Percentiles rank a stretch among this genome's conserved stretches.
These are phyloP conservation scores for Nothocercus nigrocapillus DNA, from an alignment of 2,113 vertebrate genomes.

Conservation along the genomic window DNA sequence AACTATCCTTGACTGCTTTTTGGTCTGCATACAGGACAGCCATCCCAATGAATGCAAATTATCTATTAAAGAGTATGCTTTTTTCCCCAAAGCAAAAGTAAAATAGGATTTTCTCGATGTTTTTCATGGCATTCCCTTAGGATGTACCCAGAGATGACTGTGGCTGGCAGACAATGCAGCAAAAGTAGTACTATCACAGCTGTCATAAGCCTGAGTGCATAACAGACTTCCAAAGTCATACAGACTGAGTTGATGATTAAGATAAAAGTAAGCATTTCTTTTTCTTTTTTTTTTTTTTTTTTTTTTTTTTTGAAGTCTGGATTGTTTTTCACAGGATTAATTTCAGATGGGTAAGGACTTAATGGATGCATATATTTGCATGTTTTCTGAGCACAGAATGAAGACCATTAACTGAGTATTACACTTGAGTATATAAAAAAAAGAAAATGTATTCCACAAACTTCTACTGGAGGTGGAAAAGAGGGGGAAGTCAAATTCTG, in stretches of 20 bases:
- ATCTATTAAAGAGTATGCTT: not conserved
- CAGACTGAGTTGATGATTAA: not conserved
- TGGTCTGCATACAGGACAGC: not conserved
- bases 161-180: not conserved
- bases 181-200: constrained; percentile 1
- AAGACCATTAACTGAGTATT: not conserved
- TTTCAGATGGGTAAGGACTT: not conserved
- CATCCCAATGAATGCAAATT: not conserved
- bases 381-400: not conserved
- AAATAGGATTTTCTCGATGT: not conserved
- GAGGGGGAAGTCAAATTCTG: not conserved
- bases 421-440: not conserved
- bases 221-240: not conserved
- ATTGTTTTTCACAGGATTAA: not conserved
- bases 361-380: not conserved
- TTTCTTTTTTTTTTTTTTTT: not conserved
- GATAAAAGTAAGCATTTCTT: not conserved
- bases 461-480: not conserved
- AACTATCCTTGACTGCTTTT: not conserved
- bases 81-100: not conserved
- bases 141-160: not conserved
- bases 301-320: not conserved
- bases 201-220: not conserved
- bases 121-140: not conserved
- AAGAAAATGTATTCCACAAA: not conserved